A percentile compares a stretch with the other conserved stretches of the same genome.
Evolutionary conservation across 2,888 invertebrate species (phyloP).

Genomic region (Erebia epiphron): DNA sequence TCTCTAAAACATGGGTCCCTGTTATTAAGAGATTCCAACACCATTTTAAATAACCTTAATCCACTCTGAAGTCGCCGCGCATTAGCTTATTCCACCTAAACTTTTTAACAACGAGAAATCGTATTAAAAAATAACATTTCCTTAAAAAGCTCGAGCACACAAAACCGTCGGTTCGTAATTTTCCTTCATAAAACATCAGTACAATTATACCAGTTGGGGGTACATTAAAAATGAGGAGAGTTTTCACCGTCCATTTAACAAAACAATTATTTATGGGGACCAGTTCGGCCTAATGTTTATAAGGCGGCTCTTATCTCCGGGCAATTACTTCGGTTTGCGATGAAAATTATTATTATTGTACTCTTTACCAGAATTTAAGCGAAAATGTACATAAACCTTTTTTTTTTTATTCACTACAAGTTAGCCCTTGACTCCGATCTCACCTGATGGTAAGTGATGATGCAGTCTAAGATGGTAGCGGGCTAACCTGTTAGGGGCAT

Average conservation of each 20-base stretch:
- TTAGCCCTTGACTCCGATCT: too few species aligned
- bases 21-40: too few species aligned
- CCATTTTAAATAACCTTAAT: too few species aligned
- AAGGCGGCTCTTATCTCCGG: constrained; percentile 54
- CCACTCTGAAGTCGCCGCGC: neutral
- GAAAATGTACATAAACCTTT: neutral
- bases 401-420: too few species aligned
- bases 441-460: too few species aligned
- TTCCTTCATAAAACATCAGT: constrained; percentile 7
- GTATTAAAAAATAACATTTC: constrained; percentile 13
- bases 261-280: constrained; percentile 44
- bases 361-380: constrained; percentile 28
- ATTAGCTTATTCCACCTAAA: too few species aligned
- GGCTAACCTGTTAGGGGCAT: too few species aligned
- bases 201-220: constrained; percentile 19
- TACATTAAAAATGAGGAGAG: constrained; percentile 35
- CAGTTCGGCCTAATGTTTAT: constrained; percentile 47
- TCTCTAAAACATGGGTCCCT: too few species aligned
- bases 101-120: neutral
- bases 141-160: constrained; percentile 6
- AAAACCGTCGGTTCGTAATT: constrained; percentile 7
- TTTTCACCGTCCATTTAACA: constrained; percentile 42
- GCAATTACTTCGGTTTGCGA: constrained; percentile 62
- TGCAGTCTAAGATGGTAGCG: too few species aligned
- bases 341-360: constrained; percentile 44